A percentile compares a stretch with the other conserved stretches of the same genome.
Evolutionary conservation across 2,113 vertebrate species (phyloP).

Genomic region (Ahaetulla prasina): DNA sequence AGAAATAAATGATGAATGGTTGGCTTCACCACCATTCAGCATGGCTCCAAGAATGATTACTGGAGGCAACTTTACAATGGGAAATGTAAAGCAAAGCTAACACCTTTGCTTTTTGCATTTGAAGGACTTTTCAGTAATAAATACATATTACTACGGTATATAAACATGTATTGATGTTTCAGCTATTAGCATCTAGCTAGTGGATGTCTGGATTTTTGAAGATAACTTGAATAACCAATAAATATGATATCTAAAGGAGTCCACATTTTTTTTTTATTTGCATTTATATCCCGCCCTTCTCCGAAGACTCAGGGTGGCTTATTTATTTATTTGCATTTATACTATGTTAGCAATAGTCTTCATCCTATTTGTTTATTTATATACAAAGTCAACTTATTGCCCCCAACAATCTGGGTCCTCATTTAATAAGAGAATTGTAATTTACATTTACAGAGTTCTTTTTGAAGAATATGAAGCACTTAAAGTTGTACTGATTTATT

Average conservation of each 20-base stretch:
- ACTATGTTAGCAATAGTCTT: no score
- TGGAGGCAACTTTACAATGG: background rate
- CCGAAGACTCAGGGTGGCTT: no score
- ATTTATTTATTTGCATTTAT: no score
- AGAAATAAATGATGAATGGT: background rate
- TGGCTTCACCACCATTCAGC: background rate
- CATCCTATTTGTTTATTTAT: no score
- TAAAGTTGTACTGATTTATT: background rate
- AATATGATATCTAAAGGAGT: background rate
- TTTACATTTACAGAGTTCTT: background rate
- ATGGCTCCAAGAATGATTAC: background rate
- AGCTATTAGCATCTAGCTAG: background rate
- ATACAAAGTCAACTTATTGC: no score
- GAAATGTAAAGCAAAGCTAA: background rate
- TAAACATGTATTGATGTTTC: background rate
- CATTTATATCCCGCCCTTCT: no score
- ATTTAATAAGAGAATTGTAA: background rate
- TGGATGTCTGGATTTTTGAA: background rate
- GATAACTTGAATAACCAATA: background rate
- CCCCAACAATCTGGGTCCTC: no score
- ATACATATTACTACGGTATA: background rate
- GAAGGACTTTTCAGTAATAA: background rate
- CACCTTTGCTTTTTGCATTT: background rate
- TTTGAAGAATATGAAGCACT: background rate
- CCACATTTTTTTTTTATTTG: no score